Percentiles rank a stretch among this genome's conserved stretches.
Conservation (phyloP, 2,888 invertebrate genomes). For the Vanessa cardui region DNA sequence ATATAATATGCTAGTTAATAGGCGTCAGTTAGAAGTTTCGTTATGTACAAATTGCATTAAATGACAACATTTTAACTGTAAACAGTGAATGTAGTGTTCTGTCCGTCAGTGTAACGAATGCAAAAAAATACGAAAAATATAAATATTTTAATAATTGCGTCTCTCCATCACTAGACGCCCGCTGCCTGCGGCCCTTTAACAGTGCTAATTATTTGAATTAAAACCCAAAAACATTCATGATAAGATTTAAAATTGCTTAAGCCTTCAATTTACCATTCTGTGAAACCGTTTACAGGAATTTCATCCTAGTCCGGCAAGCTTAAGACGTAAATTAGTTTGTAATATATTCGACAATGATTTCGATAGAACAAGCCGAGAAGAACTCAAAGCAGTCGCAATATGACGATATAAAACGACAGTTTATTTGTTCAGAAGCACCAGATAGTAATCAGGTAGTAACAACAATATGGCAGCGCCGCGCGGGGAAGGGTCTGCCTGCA, state of each 20-base stretch:
- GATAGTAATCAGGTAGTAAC: slow-evolving; percentile 33
- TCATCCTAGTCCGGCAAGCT: slow-evolving; percentile 30
- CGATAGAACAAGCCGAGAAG: slow-evolving; percentile 47
- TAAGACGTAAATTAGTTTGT: slow-evolving; percentile 41
- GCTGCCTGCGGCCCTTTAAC: slow-evolving; percentile 28
- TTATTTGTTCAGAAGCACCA: slow-evolving; percentile 30
- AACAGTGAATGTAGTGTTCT: background rate
- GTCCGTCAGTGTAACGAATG: slow-evolving; percentile 16
- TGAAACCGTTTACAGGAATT: slow-evolving; percentile 30
- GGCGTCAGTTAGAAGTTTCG: background rate
- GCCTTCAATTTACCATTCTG: slow-evolving; percentile 48
- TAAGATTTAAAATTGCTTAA: slow-evolving; percentile 56
- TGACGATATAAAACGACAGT: slow-evolving; percentile 34
- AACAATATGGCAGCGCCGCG: slow-evolving; percentile 12
- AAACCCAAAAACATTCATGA: slow-evolving; percentile 46
- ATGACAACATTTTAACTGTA: background rate
- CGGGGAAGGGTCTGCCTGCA: background rate
- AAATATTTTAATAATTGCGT: slow-evolving; percentile 36
- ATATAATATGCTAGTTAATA: no score
- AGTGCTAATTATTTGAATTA: slow-evolving; percentile 43
- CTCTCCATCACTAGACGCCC: slow-evolving; percentile 40
- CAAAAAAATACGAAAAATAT: slow-evolving; percentile 28
- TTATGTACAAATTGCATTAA: background rate
- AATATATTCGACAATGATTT: slow-evolving; percentile 52
- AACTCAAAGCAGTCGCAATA: slow-evolving; percentile 43